A percentile compares a stretch with the other conserved stretches of the same genome.
Conservation (phyloP, 2,888 invertebrate species). For the Pammene aurita region DNA sequence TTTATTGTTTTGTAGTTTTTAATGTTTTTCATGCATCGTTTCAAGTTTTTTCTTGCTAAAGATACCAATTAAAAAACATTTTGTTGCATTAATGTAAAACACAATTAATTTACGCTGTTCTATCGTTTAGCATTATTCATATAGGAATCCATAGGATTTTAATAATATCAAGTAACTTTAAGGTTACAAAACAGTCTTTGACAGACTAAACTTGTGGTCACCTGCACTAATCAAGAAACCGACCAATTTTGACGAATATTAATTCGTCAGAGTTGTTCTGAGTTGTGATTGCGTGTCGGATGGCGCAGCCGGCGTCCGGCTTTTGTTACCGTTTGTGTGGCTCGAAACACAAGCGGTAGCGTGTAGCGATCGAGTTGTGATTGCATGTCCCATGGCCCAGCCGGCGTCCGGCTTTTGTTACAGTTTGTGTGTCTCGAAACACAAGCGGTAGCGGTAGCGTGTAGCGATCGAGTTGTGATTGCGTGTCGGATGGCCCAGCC, state of each 20-base stretch:
- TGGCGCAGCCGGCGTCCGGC: slow-evolving; percentile 56
- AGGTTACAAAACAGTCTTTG: not conserved
- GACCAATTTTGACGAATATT: slow-evolving; percentile 75
- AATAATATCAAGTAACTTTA: too few species aligned
- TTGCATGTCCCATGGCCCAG: slow-evolving; percentile 40
- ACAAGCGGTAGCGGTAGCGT: not conserved
- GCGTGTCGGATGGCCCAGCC: not conserved
- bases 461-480: slow-evolving; percentile 40
- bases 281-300: slow-evolving; percentile 76
- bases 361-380: not conserved
- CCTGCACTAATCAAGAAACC: slow-evolving; percentile 68
- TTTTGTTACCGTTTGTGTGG: slow-evolving; percentile 31
- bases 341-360: not conserved
- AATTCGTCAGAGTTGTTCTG: slow-evolving; percentile 74
- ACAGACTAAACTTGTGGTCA: slow-evolving; percentile 43
- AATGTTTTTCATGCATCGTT: too few species aligned
- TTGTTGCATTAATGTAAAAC: too few species aligned
- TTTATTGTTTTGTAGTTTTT: too few species aligned
- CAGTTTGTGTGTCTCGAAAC: slow-evolving; percentile 10
- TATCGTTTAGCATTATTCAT: too few species aligned
- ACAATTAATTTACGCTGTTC: too few species aligned
- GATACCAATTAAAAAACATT: too few species aligned
- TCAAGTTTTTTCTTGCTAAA: too few species aligned
- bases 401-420: slow-evolving; percentile 33
- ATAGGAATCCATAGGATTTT: too few species aligned